Evolutionary conservation across 53 echinoderm and acorn worm species (phyloP).

Genomic region (Mesocentrotus franciscanus): DNA sequence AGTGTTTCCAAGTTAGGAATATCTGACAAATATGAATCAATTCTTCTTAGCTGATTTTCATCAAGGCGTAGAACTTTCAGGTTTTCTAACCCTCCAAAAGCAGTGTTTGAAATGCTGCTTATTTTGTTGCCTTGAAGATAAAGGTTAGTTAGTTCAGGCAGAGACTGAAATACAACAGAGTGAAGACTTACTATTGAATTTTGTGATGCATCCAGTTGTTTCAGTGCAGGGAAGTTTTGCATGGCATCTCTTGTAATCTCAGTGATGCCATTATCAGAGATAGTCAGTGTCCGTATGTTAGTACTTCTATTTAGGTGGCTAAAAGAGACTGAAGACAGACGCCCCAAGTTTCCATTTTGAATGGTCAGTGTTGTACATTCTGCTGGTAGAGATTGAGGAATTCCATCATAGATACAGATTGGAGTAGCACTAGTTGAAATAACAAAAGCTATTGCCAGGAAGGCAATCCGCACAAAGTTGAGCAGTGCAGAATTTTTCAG

Average conservation of each 20-base stretch:
- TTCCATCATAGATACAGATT: background rate
- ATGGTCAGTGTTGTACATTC: conserved; percentile 15
- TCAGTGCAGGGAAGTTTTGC: background rate
- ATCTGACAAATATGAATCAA: conserved; percentile 37
- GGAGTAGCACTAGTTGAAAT: too few species aligned
- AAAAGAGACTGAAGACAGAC: background rate
- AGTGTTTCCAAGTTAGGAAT: conserved; percentile 61
- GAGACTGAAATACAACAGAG: background rate
- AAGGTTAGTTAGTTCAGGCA: background rate
- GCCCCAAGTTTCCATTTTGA: background rate
- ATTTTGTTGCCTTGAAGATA: conserved; percentile 29
- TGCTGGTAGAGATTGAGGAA: background rate
- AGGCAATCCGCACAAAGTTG: background rate
- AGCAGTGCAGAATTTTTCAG: background rate
- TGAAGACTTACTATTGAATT: background rate
- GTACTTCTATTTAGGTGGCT: background rate
- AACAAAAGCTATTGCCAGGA: background rate
- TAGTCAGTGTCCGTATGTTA: background rate
- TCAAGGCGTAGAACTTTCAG: conserved; percentile 72
- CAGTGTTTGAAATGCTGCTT: background rate
- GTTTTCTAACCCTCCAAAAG: conserved; percentile 64
- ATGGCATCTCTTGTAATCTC: background rate
- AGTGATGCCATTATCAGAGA: background rate
- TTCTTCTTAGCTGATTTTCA: conserved; percentile 68
- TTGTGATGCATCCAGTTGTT: conserved; percentile 35